A percentile compares a stretch with the other conserved stretches of the same genome.
Conservation (phyloP, 2,888 invertebrate genomes). For the Pilophorus perplexus region DNA sequence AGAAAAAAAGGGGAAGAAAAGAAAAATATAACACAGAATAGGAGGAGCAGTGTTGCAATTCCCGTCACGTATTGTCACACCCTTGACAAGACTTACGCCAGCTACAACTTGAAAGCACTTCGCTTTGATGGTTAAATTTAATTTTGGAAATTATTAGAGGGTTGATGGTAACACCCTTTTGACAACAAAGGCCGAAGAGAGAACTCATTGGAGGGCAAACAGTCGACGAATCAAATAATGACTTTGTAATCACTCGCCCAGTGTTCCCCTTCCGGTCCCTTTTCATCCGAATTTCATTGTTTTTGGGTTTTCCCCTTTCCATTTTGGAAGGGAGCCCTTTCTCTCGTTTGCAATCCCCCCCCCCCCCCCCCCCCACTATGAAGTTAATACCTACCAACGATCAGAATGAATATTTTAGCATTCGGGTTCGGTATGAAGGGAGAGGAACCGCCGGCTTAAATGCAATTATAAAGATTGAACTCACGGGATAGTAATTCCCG, state of each 20-base stretch:
- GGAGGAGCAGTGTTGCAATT: constrained; percentile 1
- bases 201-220: constrained; percentile 31
- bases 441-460: background rate
- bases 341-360: background rate
- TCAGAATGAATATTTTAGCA: constrained; percentile 19
- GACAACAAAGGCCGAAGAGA: constrained; percentile 1
- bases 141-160: constrained; percentile 26
- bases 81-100: background rate
- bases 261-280: background rate
- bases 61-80: constrained; percentile 32
- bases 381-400: constrained; percentile 10
- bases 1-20: background rate
- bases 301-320: too few relatives aligned
- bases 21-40: background rate
- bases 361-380: background rate
- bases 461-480: constrained; percentile 21
- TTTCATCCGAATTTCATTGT: constrained; percentile 8
- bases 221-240: constrained; percentile 28
- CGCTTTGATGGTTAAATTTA: constrained; percentile 31
- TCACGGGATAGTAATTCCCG: background rate
- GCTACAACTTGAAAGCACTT: background rate
- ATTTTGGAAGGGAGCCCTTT: too few relatives aligned
- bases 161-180: background rate
- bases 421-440: background rate
- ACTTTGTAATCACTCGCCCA: constrained; percentile 19